Evolutionary conservation across 1,140 invertebrate species (phyloP), one percentile per base, ranked within the genome.

Genomic region (Meloidogyne floridensis): DNA sequence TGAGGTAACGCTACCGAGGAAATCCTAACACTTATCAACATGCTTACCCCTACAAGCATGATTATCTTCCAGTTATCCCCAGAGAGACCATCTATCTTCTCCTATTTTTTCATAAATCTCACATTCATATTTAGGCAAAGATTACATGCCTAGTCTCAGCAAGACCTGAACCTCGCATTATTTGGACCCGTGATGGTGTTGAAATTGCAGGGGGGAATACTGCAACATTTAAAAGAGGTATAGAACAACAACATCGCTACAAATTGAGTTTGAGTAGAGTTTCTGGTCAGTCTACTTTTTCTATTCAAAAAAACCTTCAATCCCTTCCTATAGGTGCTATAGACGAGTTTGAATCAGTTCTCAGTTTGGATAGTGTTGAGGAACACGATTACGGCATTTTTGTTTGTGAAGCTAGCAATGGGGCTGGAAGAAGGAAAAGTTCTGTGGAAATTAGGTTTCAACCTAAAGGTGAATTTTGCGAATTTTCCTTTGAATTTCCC

Each of bases 101-200:
- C 32, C 32, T 32, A 32, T 32, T 32, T 32, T 32, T 32, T 32
- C 32, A 32, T 47, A 47, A 47, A 8, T 47, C 47, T 47, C 7
- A 4, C 0, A 0, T 47, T 47, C 47, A 6, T 8, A n/a, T 65
- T 65, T 18, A 85, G 84, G 84, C 84, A 6, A 32, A 42, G 51
- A 86, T 86, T 18, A 53, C 54, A 13, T 86, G 86, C 43, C 54
- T 32, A 4, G 84, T 87, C n/a, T 87, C 86, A 6, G 81, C 86
- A 15, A 75, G 82, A 75, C 86, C 86, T 42, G 84, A 86, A 71
- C 86, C 86, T 18, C 78, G 43, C 7, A 81, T 86, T 11, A 75
- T 59, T 15, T 86, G 86, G 86, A 84, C 56, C 7, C 72, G 73
- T 13, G 74, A 86, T 56, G 82, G 79, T 3, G 18, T 47, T 73